A percentile compares a stretch with the other conserved stretches of the same genome.
phyloP scores from a whole-genome alignment of 1,140 invertebrate species.

The Aradophagus sp. region DNA sequence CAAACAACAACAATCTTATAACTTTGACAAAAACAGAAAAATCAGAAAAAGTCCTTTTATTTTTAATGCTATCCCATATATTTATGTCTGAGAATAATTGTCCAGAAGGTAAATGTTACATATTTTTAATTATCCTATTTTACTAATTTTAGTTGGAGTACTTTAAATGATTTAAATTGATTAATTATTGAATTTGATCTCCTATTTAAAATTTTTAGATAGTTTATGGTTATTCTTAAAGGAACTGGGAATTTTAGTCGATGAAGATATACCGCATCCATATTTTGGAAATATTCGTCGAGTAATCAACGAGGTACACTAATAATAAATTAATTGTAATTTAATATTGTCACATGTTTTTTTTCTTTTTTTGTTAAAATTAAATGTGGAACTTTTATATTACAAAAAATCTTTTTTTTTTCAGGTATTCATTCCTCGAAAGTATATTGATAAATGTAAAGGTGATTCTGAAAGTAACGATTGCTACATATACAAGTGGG shows the following conservation, averaged over 20 bases:
- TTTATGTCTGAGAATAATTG: too few relatives aligned
- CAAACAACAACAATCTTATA: too few relatives aligned
- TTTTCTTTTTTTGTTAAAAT: slow-evolving; percentile 14
- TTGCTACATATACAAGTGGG: slow-evolving; percentile 59
- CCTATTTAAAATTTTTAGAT: slow-evolving; percentile 44
- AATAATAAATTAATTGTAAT: slow-evolving; percentile 9
- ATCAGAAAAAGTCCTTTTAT: too few relatives aligned
- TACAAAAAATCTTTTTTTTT: slow-evolving; percentile 20
- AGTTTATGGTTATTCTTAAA: slow-evolving; percentile 57
- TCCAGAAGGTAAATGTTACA: too few relatives aligned
- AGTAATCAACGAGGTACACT: slow-evolving; percentile 57
- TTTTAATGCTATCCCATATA: too few relatives aligned
- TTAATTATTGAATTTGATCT: too few relatives aligned
- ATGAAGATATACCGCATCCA: slow-evolving; percentile 28
- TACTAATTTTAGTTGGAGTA: too few relatives aligned
- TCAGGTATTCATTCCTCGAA: slow-evolving; percentile 64
- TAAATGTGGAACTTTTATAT: slow-evolving; percentile 4
- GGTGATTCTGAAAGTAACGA: slow-evolving; percentile 13
- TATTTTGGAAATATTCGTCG: slow-evolving; percentile 62
- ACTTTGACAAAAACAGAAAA: too few relatives aligned
- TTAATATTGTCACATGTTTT: too few relatives aligned
- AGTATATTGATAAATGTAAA: slow-evolving; percentile 49
- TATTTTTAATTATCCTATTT: too few relatives aligned
- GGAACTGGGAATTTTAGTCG: slow-evolving; percentile 48
- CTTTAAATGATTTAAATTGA: too few relatives aligned